These are phyloP conservation scores for Penaeus vannamei DNA, from an alignment of 1,140 invertebrate species.

Conservation along the genomic window DNA sequence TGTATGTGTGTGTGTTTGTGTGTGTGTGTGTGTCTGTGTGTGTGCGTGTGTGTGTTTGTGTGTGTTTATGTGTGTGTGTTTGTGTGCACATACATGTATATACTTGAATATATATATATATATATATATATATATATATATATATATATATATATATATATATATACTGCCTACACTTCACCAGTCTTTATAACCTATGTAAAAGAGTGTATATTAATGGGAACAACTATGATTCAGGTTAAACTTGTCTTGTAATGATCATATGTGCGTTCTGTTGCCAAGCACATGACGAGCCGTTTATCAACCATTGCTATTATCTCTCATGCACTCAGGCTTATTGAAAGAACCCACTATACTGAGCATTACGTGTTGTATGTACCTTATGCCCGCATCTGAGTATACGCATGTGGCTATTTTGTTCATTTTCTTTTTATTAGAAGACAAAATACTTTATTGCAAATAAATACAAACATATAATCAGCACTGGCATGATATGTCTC, in stretches of 20 bases:
- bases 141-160: background rate
- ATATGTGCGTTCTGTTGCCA: background rate
- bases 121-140: background rate
- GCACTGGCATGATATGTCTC: no score
- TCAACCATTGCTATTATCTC: no score
- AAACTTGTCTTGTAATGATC: background rate
- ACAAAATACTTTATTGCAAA: no score
- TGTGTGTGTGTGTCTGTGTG: background rate
- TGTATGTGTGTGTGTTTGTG: background rate
- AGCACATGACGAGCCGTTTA: no score
- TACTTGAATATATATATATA: background rate
- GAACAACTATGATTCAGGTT: background rate
- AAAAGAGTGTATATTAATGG: slow-evolving; percentile 22
- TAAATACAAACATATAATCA: no score
- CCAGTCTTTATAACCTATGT: background rate
- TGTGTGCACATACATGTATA: slow-evolving; percentile 29
- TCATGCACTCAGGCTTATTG: no score
- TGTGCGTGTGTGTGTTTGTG: slow-evolving; percentile 1
- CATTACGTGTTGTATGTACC: no score
- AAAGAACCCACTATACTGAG: no score
- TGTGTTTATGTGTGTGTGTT: background rate
- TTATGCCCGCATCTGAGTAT: no score
- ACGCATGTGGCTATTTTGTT: no score
- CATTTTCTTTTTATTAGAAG: no score
- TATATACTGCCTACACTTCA: background rate